These are phyloP conservation scores for Colossoma macropomum DNA, from an alignment of 2,113 vertebrate species.

Conservation along the genomic window DNA sequence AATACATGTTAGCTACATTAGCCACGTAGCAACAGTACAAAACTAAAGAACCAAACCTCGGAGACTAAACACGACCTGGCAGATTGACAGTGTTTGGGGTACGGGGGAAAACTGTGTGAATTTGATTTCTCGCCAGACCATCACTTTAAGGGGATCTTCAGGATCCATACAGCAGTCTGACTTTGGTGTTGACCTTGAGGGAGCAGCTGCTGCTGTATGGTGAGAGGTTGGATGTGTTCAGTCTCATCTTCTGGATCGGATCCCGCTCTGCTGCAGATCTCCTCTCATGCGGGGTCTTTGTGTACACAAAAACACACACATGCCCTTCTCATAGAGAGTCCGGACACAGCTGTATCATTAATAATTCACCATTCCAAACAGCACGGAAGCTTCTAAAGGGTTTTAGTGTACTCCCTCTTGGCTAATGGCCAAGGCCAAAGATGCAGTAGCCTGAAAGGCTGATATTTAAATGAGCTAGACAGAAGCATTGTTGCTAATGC, in stretches of 20 bases:
- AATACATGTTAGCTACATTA: too few species aligned
- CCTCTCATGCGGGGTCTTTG: background rate
- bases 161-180: background rate
- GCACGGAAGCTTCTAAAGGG: conserved; percentile 34
- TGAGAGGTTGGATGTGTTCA: background rate
- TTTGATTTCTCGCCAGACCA: too few species aligned
- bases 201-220: background rate
- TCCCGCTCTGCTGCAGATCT: background rate
- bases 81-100: too few species aligned
- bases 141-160: background rate
- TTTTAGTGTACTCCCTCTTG: conserved; percentile 21
- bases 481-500: conserved; percentile 23
- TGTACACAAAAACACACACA: background rate
- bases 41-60: too few species aligned
- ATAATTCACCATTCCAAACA: conserved; percentile 36
- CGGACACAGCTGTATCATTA: conserved; percentile 34
- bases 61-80: too few species aligned
- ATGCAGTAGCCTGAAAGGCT: background rate
- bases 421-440: background rate
- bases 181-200: background rate
- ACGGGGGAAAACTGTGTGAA: too few species aligned
- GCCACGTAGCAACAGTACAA: too few species aligned
- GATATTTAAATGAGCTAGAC: conserved; percentile 20
- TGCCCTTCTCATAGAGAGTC: background rate
- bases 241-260: background rate